Conservation (phyloP, 2,888 invertebrate species). For the Himalopsyche kuldschensis region DNA sequence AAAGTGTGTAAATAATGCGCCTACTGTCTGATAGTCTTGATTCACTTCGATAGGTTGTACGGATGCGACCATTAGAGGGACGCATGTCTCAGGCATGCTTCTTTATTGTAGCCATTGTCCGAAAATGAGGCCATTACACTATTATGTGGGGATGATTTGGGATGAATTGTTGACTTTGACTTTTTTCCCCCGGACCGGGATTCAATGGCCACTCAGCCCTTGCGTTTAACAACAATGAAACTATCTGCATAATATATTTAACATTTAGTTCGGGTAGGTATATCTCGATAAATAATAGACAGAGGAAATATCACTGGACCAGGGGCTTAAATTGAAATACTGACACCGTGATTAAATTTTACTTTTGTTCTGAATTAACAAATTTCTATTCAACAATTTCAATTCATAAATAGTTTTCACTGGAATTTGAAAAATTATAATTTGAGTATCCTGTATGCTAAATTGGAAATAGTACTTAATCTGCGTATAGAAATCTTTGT, state of each 20-base stretch:
- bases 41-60: background rate
- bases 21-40: background rate
- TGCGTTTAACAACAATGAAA: slow-evolving; percentile 28
- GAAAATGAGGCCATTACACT: slow-evolving; percentile 33
- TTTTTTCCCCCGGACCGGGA: slow-evolving; percentile 11
- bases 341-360: too few relatives aligned
- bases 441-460: too few relatives aligned
- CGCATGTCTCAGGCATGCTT: slow-evolving; percentile 11
- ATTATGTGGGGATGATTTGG: slow-evolving; percentile 36
- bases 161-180: slow-evolving; percentile 34
- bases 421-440: too few relatives aligned
- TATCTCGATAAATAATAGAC: slow-evolving; percentile 23
- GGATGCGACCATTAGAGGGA: background rate
- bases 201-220: slow-evolving; percentile 23
- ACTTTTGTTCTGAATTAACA: too few relatives aligned
- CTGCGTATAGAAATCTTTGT: too few relatives aligned
- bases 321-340: background rate
- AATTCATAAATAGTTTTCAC: too few relatives aligned
- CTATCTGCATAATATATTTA: slow-evolving; percentile 30
- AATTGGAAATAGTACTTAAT: too few relatives aligned
- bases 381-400: too few relatives aligned
- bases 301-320: background rate
- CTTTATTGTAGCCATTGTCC: slow-evolving; percentile 36
- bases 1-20: background rate
- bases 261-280: slow-evolving; percentile 23